Evolutionary conservation across 2,797 vertebrate genomes (phyloP).

Genomic region (Crenichthys baileyi): DNA sequence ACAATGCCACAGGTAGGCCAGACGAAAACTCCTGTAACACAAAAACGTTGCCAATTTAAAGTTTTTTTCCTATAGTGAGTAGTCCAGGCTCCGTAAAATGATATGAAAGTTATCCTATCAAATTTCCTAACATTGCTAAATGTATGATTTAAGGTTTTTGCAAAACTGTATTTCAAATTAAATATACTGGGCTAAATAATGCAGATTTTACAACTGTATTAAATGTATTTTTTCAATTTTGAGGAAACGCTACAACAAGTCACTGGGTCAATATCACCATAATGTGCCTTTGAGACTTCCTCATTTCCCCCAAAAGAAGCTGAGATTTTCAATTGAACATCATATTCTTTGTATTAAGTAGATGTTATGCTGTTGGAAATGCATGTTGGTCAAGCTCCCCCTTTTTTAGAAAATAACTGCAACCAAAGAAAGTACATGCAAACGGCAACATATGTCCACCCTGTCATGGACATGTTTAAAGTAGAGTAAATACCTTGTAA

Average conservation of each 20-base stretch:
- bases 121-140: conserved; percentile 1
- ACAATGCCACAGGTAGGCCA: conserved; percentile 73
- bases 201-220: neutral
- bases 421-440: no score
- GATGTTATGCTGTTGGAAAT: no score
- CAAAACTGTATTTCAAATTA: neutral
- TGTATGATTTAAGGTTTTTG: neutral
- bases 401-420: no score
- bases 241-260: neutral
- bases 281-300: no score
- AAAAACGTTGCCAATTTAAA: neutral
- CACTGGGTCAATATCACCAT: no score
- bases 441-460: no score
- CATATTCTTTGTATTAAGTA: no score
- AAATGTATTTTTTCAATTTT: neutral
- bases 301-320: no score
- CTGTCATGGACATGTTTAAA: no score
- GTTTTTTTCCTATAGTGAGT: neutral
- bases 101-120: neutral
- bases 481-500: no score
- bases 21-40: conserved; percentile 11
- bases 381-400: no score
- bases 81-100: neutral
- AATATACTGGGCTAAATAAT: neutral
- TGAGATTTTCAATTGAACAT: no score